These are phyloP conservation scores for Glaucomys volans DNA, from an alignment of 2,113 vertebrate species.

Conservation along the genomic window DNA sequence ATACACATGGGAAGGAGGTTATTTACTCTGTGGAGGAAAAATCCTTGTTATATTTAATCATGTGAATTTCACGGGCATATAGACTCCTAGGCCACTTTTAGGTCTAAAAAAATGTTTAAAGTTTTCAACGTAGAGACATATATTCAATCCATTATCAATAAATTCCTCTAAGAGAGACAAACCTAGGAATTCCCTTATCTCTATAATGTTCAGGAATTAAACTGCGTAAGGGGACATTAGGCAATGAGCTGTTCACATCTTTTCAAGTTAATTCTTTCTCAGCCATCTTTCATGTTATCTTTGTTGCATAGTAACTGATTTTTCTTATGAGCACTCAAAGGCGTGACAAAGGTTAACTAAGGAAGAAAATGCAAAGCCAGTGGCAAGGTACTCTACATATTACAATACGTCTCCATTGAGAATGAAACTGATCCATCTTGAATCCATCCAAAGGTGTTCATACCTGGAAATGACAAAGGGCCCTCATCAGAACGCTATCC, in stretches of 20 bases:
- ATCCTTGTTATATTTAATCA: slow-evolving; percentile 85
- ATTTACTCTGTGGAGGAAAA: slow-evolving; percentile 86
- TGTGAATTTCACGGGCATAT: slow-evolving; percentile 82
- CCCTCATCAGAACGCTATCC: neutral
- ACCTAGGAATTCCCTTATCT: slow-evolving; percentile 67
- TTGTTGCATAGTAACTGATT: slow-evolving; percentile 13
- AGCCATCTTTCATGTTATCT: slow-evolving; percentile 60
- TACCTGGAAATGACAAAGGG: neutral
- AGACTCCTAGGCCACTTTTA: slow-evolving; percentile 72
- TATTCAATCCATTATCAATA: slow-evolving; percentile 75
- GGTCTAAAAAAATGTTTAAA: slow-evolving; percentile 64
- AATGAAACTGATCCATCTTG: neutral
- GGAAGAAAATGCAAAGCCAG: neutral
- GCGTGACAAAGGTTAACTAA: slow-evolving; percentile 51
- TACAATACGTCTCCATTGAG: neutral
- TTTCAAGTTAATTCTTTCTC: slow-evolving; percentile 63
- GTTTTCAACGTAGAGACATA: slow-evolving; percentile 77
- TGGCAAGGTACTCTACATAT: neutral
- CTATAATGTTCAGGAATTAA: slow-evolving; percentile 69
- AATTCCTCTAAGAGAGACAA: slow-evolving; percentile 75
- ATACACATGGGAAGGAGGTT: slow-evolving; percentile 85
- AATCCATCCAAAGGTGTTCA: neutral
- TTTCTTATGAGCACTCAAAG: slow-evolving; percentile 64
- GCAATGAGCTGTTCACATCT: slow-evolving; percentile 63
- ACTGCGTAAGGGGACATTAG: slow-evolving; percentile 67